Evolutionary conservation across 30 jellyfish, hydroid and myxozoan genomes (phyloP), one percentile per base, ranked within the genome.

Genomic region (Euphysa ruthae): DNA sequence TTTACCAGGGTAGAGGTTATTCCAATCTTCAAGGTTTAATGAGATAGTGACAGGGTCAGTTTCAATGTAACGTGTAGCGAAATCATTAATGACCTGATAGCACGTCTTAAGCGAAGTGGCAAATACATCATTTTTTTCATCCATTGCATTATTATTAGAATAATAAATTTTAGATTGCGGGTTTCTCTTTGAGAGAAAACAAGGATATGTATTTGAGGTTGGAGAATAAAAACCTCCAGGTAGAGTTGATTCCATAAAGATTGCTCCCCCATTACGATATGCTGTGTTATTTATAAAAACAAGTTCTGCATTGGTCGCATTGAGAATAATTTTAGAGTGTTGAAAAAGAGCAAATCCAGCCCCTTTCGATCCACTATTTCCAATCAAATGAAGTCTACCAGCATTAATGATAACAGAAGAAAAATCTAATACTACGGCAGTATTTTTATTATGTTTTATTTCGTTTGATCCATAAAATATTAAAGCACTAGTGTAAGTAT

Each of bases 201-300:
- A 46, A 10, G 18, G 18, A n/a, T 8, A 5, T n/a, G 18, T 46
- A n/a, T 46, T 29, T 2, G 4, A 25, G 23, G 2, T 25, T n/a
- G 3, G 6, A 10, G 23, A 25, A 46, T 46, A 46, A 46, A 46
- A 46, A 46, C 28, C 2, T n/a, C 68, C 23, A 63, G 77, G 16
- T 34, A 20, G 32, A 24, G 66, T 35, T 33, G 22, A 14, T 24
- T 35, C 29, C 3, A 33, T 63, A 63, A 33, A 26, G 22, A 63
- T 63, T 10, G 77, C 77, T 6, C 66, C 77, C 18, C 77, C 77
- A 6, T 63, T 18, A 16, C 22, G 21, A 15, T 16, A 22, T 22
- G 77, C 61, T 2, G 16, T 63, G 34, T 63, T 33, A 0, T 14
- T 15, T 33, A n/a, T 22, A 33, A 44, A 63, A 6, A 34, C 33